Evolutionary conservation across 2,888 invertebrate species (phyloP), one percentile per base, ranked within the genome.

Genomic region (Tiphia femorata): DNA sequence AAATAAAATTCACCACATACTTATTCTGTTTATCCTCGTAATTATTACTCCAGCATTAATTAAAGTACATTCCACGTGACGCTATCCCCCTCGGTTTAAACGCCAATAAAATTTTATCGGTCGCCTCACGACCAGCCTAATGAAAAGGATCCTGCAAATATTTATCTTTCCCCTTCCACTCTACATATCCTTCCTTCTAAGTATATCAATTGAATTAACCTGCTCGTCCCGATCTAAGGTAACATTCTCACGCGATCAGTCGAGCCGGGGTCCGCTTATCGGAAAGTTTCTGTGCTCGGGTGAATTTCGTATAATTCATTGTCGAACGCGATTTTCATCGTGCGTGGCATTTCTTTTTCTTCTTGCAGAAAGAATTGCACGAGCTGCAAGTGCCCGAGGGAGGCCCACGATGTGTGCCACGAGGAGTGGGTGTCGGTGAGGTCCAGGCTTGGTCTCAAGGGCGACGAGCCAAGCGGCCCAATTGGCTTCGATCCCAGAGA

Each of bases 341-440:
- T 37, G 21, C 23, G 42, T 19, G 10, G n/a, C n/a, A n/a, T n/a
- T n/a, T n/a, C n/a, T 40, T 27, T 54, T 68, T 55, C 61, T 19
- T 64, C 51, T 88, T 89, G 0, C 88, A 97, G 97, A 84, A 96
- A 96, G 86, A 94, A 94, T 49, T 98, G 97, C 86, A 92, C 91
- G 80, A 92, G 92, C 64, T 98, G 97, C 86, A 96, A 95, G 80
- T 97, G 97, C 84, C 91, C 94, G 23, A 88, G 96, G 44, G 93
- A 97, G 76, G 88, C 90, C 55, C 97, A 97, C 85, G 95, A 96
- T 76, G 91, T 97, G 64, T 93, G 91, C 84, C 94, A 94, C 83
- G 93, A 93, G 83, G 94, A 94, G 86, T 89, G 93, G 86, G 91
- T 92, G 70, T 92, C 92, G 58, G 92, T 92, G 53, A 87, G 90